These are phyloP conservation scores for Tachina fera DNA, from an alignment of 2,888 invertebrate species.

Conservation along the genomic window DNA sequence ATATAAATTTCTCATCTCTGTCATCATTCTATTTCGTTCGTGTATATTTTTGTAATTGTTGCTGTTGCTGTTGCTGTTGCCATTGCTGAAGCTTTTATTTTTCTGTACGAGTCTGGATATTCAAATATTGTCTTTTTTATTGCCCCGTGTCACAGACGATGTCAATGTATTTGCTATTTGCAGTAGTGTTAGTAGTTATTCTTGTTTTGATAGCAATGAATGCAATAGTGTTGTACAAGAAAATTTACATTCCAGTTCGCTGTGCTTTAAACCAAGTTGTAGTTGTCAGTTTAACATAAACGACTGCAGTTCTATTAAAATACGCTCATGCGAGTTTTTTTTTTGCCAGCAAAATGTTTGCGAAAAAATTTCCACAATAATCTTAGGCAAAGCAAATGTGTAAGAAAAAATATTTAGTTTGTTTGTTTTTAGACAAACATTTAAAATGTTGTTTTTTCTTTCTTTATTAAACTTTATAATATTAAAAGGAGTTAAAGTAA, in stretches of 20 bases:
- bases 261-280: constrained; percentile 64
- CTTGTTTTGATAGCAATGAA: constrained; percentile 5
- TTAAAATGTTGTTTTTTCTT: not conserved
- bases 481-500: not conserved
- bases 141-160: constrained; percentile 33
- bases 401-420: not conserved
- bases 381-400: not conserved
- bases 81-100: constrained; percentile 20
- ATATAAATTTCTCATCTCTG: constrained; percentile 6
- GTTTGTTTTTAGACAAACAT: constrained; percentile 10
- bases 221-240: constrained; percentile 22
- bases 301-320: constrained; percentile 75
- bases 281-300: constrained; percentile 80
- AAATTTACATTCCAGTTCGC: constrained; percentile 19
- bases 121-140: constrained; percentile 38
- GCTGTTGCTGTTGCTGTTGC: constrained; percentile 25
- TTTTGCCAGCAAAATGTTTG: not conserved
- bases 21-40: constrained; percentile 31
- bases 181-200: not conserved
- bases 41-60: constrained; percentile 22
- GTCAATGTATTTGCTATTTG: constrained; percentile 26
- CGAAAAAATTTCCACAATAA: constrained; percentile 17
- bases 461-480: constrained; percentile 14
- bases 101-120: constrained; percentile 4
- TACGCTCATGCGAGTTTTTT: constrained; percentile 6